phyloP scores from a whole-genome alignment of 2,113 vertebrate species.

The Notothenia coriiceps region DNA sequence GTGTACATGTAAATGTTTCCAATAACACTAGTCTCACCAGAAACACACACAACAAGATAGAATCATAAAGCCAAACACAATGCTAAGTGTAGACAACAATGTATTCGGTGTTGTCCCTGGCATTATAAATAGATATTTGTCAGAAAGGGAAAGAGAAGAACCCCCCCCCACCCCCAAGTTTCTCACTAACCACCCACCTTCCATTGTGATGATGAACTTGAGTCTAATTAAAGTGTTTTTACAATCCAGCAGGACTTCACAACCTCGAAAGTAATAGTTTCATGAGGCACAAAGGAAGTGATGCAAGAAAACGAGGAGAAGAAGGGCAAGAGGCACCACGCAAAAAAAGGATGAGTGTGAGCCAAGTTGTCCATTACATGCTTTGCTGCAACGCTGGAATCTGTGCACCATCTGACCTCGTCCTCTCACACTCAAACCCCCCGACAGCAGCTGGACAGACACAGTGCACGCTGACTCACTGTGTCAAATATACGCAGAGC shows the following conservation, averaged over 20 bases:
- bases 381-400: constrained; percentile 78
- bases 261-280: background rate
- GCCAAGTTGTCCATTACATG: constrained; percentile 77
- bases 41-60: background rate
- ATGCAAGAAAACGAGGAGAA: constrained; percentile 3
- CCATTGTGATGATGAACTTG: background rate
- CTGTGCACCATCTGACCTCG: constrained; percentile 63
- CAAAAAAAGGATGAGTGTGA: constrained; percentile 2
- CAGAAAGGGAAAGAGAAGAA: constrained; percentile 3
- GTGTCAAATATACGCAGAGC: background rate
- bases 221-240: constrained; percentile 17
- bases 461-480: background rate
- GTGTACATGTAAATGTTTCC: background rate
- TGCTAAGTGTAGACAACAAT: background rate
- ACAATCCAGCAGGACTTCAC: background rate
- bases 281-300: background rate
- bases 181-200: background rate
- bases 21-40: background rate
- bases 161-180: no score
- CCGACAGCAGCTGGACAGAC: background rate
- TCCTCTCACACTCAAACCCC: constrained; percentile 1
- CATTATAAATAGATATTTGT: background rate
- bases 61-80: background rate
- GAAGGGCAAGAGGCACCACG: background rate
- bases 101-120: background rate